Conservation (phyloP, 2,113 vertebrate genomes). For the Cyprinus carpio region DNA sequence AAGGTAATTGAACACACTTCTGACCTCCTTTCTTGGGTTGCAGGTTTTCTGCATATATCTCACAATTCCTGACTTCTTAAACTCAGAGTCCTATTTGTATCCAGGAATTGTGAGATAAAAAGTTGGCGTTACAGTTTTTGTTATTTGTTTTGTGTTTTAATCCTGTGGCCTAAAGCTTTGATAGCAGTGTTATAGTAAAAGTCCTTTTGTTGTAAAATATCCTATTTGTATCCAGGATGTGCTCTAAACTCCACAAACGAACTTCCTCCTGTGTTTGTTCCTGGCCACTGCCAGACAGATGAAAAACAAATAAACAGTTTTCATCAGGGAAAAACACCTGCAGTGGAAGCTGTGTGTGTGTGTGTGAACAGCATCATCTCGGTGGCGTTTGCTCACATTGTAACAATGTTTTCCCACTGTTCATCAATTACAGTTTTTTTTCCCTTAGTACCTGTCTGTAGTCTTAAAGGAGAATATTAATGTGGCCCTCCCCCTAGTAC, state of each 20-base stretch:
- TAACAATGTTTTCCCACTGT: background rate
- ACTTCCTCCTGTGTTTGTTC: background rate
- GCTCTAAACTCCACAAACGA: background rate
- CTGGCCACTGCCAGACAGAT: background rate
- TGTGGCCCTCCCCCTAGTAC: too few species aligned
- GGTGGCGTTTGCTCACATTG: background rate
- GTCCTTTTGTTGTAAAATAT: background rate
- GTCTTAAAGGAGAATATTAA: too few species aligned
- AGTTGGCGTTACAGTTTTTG: too few species aligned
- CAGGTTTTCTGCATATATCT: too few species aligned
- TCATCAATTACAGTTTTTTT: too few species aligned
- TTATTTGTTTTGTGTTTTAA: too few species aligned
- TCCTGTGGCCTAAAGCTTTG: too few species aligned
- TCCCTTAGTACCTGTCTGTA: constrained; percentile 8
- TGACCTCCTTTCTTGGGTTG: too few species aligned
- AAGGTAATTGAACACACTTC: too few species aligned
- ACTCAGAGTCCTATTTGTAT: too few species aligned
- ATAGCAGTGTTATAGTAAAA: background rate
- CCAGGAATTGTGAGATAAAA: too few species aligned
- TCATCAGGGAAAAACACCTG: constrained; percentile 26
- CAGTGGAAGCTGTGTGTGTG: background rate
- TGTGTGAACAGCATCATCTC: constrained; percentile 2
- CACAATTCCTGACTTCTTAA: too few species aligned
- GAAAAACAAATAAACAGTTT: background rate
- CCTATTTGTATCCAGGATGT: background rate